Evolutionary conservation across 2,113 vertebrate species (phyloP), one percentile per base, ranked within the genome.

Genomic region (Mugil cephalus): DNA sequence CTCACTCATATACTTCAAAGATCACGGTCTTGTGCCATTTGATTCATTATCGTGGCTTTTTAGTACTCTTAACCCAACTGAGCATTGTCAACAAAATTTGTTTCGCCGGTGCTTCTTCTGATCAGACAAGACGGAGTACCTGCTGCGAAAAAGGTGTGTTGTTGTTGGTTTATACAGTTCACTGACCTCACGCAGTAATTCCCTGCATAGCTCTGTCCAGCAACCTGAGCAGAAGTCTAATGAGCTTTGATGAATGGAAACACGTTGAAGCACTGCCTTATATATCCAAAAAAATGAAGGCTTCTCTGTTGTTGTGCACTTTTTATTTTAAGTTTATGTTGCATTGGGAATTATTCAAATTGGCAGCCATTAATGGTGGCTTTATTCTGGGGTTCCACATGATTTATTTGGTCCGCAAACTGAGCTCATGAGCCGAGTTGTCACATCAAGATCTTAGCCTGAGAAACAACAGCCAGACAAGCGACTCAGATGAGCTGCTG

Each of bases 371-470:
- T 34, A 14, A 39, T 42, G 34, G 21, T 12, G 17, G 11, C 11
- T 47, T 64, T 2, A 46, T 40, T 50, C 11, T 46, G 4, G 14
- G 43, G 1, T 52, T 34, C 21, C 40, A 24, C 12, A 36, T 67
- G 42, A 43, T 67, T 43, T 24, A 54, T 63, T 7, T 13, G 30
- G 12, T 10, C 10, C 51, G n/a, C 10, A 64, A 50, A 40, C 8
- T 34, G 18, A 38, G 35, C 11, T 18, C 42, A 18, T 17, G 14
- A 38, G 17, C 42, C 7, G 9, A 53, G 40, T 54, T 55, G 10
- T 63, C 13, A 14, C 42, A 62, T 55, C 10, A 45, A 55, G 15
- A 65, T 52, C 52, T 58, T 24, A 42, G 19, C 54, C 35, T 35
- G 17, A 17, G 54, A 69, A 63, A 46, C 12, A 0, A 34, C 39